Evolutionary conservation across 2,797 vertebrate species (phyloP).

Genomic region (Scomberomorus guttatus): DNA sequence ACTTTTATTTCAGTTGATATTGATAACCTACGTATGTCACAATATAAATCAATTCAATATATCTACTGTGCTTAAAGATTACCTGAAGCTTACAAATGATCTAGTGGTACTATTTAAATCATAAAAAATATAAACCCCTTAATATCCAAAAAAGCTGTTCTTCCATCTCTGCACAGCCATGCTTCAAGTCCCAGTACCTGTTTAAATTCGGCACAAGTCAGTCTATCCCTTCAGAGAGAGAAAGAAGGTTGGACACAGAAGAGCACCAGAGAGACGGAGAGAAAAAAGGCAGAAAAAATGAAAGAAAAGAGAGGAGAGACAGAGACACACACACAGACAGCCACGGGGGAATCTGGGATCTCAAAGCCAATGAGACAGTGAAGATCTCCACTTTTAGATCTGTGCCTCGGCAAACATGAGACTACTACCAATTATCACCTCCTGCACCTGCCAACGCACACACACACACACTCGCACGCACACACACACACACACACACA

Average conservation of each 20-base stretch:
- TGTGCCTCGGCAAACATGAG: constrained; percentile 59
- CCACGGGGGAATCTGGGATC: constrained; percentile 31
- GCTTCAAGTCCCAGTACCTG: background rate
- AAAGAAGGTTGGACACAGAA: constrained; percentile 4
- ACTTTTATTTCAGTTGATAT: too few species aligned
- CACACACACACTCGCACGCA: constrained; percentile 18
- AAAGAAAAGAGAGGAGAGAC: background rate
- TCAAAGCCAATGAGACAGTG: constrained; percentile 49
- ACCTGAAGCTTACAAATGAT: too few species aligned
- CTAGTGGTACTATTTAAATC: too few species aligned
- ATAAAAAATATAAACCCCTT: too few species aligned
- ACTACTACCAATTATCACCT: constrained; percentile 70
- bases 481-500: constrained; percentile 21
- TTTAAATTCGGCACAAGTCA: constrained; percentile 27
- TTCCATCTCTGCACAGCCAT: background rate
- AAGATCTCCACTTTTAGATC: constrained; percentile 64
- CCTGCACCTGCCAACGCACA: constrained; percentile 44
- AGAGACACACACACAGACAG: constrained; percentile 2
- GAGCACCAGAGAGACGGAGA: background rate
- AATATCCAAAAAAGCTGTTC: background rate
- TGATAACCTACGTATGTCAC: too few species aligned
- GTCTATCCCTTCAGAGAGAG: constrained; percentile 9
- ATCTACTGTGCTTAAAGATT: too few species aligned
- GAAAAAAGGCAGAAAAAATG: background rate
- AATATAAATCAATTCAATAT: too few species aligned